phyloP scores from a whole-genome alignment of 2,888 invertebrate species.

The Eubasilissa splendida region DNA sequence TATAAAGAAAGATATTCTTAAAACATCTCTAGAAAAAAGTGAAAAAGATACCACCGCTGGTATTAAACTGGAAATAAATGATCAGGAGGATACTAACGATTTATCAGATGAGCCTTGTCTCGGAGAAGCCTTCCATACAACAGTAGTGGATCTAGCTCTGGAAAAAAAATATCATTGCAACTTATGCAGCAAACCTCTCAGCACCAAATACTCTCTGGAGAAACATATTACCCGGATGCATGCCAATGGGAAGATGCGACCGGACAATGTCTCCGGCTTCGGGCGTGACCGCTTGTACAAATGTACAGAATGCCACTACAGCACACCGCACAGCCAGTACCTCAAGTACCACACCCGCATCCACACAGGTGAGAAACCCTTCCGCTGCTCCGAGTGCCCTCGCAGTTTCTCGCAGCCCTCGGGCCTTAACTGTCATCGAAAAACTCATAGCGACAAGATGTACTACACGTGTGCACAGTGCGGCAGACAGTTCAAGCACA shows the following conservation, averaged over 20 bases:
- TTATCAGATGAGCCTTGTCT: too few relatives aligned
- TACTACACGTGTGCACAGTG: slow-evolving; percentile 68
- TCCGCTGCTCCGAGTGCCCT: slow-evolving; percentile 67
- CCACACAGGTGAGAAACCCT: slow-evolving; percentile 69
- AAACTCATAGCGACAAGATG: slow-evolving; percentile 66
- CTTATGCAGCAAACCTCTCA: slow-evolving; percentile 47
- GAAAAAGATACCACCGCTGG: background rate
- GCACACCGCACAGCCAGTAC: slow-evolving; percentile 69
- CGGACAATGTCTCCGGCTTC: slow-evolving; percentile 68
- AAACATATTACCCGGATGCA: slow-evolving; percentile 67
- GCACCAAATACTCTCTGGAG: slow-evolving; percentile 58
- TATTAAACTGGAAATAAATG: background rate
- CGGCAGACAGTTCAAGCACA: slow-evolving; percentile 71
- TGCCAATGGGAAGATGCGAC: slow-evolving; percentile 64
- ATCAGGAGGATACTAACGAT: background rate
- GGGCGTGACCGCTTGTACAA: slow-evolving; percentile 66
- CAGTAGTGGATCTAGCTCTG: background rate
- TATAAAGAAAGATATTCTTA: background rate
- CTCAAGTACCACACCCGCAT: slow-evolving; percentile 68
- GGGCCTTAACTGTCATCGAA: slow-evolving; percentile 67
- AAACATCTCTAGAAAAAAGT: background rate
- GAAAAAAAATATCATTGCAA: slow-evolving; percentile 41
- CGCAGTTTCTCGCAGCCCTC: slow-evolving; percentile 69
- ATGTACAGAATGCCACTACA: slow-evolving; percentile 68
- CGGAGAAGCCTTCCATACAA: background rate